These are phyloP conservation scores for Lycophotia porphyrea DNA, from an alignment of 2,888 invertebrate genomes.

Conservation along the genomic window DNA sequence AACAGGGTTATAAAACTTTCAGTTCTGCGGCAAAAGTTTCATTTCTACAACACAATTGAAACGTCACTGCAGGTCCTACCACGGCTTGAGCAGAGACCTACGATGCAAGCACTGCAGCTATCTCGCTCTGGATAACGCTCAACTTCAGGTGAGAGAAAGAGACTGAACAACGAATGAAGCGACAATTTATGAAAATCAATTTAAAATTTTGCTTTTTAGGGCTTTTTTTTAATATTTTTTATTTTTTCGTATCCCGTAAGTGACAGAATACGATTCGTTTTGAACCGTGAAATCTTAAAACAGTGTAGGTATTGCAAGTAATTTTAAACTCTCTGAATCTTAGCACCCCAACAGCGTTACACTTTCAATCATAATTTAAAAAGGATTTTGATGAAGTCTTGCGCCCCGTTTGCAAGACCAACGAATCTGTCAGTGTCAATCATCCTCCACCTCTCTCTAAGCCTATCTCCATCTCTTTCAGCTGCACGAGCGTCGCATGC, in stretches of 20 bases:
- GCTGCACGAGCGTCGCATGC: conserved; percentile 55
- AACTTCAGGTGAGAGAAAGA: conserved; percentile 60
- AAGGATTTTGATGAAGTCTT: neutral
- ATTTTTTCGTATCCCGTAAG: too few species aligned
- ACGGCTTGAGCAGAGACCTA: conserved; percentile 68
- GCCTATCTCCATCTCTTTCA: conserved; percentile 1
- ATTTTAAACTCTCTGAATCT: neutral
- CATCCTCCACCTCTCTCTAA: neutral
- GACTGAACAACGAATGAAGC: conserved; percentile 4
- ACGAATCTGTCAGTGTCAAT: neutral
- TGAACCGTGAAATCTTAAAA: too few species aligned
- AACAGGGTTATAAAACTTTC: conserved; percentile 5
- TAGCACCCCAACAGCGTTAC: neutral
- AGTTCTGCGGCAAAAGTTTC: conserved; percentile 73
- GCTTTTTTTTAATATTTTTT: too few species aligned
- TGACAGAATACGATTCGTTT: too few species aligned
- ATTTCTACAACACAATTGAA: conserved; percentile 68
- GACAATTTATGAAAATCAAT: neutral
- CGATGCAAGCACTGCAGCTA: conserved; percentile 68
- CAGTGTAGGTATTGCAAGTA: too few species aligned
- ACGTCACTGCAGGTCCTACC: conserved; percentile 70
- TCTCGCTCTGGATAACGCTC: conserved; percentile 71
- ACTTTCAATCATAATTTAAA: neutral
- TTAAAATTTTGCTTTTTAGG: too few species aligned
- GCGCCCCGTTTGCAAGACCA: neutral